These are phyloP conservation scores for Corythornis vintsioides DNA, from an alignment of 2,113 vertebrate species.

Conservation along the genomic window DNA sequence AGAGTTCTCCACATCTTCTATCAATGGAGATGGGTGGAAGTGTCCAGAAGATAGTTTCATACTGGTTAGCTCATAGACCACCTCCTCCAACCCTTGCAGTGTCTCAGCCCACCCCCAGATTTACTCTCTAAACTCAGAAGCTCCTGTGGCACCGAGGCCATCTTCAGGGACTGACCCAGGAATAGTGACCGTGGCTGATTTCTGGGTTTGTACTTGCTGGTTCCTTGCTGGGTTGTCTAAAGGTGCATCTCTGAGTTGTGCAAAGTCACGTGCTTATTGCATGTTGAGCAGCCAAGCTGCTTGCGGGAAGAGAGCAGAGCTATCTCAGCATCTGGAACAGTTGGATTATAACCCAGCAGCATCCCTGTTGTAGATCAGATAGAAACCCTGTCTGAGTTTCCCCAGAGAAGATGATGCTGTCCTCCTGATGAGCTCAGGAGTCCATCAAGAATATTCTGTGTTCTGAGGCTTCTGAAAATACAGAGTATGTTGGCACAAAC, in stretches of 20 bases:
- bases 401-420: background rate
- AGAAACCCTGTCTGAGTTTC: background rate
- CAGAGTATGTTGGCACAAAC: background rate
- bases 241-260: background rate
- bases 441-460: background rate
- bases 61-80: background rate
- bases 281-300: background rate
- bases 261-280: accelerated
- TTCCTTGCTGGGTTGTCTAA: background rate
- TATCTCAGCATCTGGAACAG: background rate
- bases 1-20: background rate
- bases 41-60: background rate
- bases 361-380: background rate
- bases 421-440: background rate
- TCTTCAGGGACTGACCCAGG: background rate
- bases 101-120: background rate
- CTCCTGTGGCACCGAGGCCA: background rate
- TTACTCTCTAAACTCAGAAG: background rate
- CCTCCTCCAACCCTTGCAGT: background rate
- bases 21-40: background rate
- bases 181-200: background rate
- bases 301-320: background rate
- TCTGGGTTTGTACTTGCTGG: background rate
- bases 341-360: background rate
- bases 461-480: background rate